Base-by-base conservation (phyloP, 2,113 vertebrate species). In the Microcebus lehilahytsara region DNA sequence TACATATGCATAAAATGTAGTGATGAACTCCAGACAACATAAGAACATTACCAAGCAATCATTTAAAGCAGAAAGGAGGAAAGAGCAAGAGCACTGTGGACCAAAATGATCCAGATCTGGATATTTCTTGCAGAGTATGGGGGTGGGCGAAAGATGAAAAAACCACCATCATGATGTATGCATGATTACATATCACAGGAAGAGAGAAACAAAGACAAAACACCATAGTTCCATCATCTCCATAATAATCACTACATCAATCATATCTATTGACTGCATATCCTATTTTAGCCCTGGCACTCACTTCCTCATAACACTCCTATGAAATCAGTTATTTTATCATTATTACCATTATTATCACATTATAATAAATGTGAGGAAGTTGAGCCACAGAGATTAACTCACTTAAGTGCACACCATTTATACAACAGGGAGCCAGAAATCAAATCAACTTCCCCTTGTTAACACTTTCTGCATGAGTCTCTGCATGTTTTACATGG, bases 111-210 rank as follows among this genome's bases (percentile, higher is more conserved):
- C 42, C 88, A 51, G 42, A 30, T 9, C 32, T 12, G 12, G 34
- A 23, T 32, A 11, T 78, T 92, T 86, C 37, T 64, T 69, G 20
- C 27, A 40, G 56, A 25, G 23, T 5, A 40, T 16, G 23, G 11
- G 75, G 46, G 53, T 56, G 53, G 17, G 30, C 16, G 16, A n/a
- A 77, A 75, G 88, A 84, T 20, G n/a, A 80, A n/a, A 37, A 84
- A 17, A 17, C 20, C 22, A 16, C 23, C 2, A 0, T 42, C 12
- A n/a, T 1, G 4, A 51, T 4, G 25, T 32, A 2, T 37, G 56
- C 4, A 9, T 25, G 6, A 4, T 40, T 58, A 42, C 42, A 8
- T 22, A 10, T 37, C 34, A 72, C 62, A 78, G 19, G 58, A 66
- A 20, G 66, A 51, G 71, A 80, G 3, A 86, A 40, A 40, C 42